Evolutionary conservation across 2,888 invertebrate species (phyloP).

Genomic region (Stomorhina lunata): DNA sequence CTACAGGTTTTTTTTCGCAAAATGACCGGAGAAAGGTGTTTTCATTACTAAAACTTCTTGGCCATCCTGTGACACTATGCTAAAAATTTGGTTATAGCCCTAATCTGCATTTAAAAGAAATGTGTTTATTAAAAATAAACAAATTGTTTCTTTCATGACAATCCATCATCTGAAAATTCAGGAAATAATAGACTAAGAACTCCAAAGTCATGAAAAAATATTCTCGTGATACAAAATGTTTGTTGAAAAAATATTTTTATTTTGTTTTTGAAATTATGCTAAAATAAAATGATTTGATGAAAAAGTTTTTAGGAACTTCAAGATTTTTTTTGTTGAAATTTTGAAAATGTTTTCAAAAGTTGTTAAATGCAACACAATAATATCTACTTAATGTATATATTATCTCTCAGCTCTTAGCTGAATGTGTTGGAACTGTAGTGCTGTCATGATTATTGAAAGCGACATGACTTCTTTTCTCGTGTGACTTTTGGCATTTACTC

Average conservation of each 20-base stretch:
- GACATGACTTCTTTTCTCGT: not conserved
- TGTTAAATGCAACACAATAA: constrained; percentile 26
- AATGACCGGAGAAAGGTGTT: too few relatives aligned
- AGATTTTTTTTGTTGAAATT: not conserved
- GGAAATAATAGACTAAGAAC: not conserved
- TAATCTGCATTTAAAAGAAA: not conserved
- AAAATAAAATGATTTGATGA: not conserved
- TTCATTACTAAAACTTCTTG: too few relatives aligned
- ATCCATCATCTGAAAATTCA: constrained; percentile 7
- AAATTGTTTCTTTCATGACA: constrained; percentile 24
- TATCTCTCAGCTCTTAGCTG: not conserved
- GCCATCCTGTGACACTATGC: not conserved
- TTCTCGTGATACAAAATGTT: not conserved
- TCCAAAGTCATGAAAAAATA: constrained; percentile 9
- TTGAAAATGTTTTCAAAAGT: constrained; percentile 15
- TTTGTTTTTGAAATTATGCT: not conserved
- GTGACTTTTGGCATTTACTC: not conserved
- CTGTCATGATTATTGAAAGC: constrained; percentile 39
- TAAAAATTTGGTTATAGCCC: too few relatives aligned
- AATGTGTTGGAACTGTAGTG: not conserved
- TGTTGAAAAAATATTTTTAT: not conserved
- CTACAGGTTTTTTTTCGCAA: too few relatives aligned
- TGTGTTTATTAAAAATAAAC: not conserved
- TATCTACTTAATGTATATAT: not conserved
- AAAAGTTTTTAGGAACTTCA: not conserved